Conservation (phyloP, 2,888 invertebrate genomes). For the Hedya salicella region DNA sequence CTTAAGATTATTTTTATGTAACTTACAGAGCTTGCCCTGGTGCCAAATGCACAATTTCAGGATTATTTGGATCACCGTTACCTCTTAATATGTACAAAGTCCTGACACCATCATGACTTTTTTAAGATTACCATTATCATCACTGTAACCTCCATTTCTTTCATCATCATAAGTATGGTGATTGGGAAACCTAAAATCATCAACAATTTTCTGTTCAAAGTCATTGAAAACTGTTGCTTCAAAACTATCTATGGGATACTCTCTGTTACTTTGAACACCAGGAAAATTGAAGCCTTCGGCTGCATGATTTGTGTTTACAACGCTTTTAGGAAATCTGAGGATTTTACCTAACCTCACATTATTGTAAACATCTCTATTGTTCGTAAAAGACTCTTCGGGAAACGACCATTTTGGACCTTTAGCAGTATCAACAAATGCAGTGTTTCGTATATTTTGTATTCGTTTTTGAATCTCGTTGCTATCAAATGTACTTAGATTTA, state of each 20-base stretch:
- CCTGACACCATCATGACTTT: constrained; percentile 49
- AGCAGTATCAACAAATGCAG: constrained; percentile 48
- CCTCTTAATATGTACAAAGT: constrained; percentile 79
- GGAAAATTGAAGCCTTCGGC: constrained; percentile 52
- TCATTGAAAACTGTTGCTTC: constrained; percentile 48
- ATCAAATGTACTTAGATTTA: constrained; percentile 43
- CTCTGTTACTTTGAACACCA: constrained; percentile 45
- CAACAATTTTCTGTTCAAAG: constrained; percentile 47
- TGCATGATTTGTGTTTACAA: constrained; percentile 37
- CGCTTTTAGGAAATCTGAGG: constrained; percentile 53
- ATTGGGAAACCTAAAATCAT: constrained; percentile 32
- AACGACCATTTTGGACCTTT: constrained; percentile 62
- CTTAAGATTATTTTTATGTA: not conserved
- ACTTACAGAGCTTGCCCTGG: constrained; percentile 59
- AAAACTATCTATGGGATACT: constrained; percentile 45
- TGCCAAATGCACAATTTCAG: constrained; percentile 73
- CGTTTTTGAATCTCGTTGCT: constrained; percentile 61
- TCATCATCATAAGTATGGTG: constrained; percentile 23
- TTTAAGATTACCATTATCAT: constrained; percentile 46
- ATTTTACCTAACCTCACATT: constrained; percentile 48
- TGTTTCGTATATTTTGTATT: constrained; percentile 66
- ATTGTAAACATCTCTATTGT: constrained; percentile 14
- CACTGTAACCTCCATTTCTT: constrained; percentile 38
- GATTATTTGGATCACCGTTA: constrained; percentile 76
- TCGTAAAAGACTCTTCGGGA: constrained; percentile 54